These are phyloP conservation scores for Cettia cetti DNA, from an alignment of 2,113 vertebrate genomes.

Conservation along the genomic window DNA sequence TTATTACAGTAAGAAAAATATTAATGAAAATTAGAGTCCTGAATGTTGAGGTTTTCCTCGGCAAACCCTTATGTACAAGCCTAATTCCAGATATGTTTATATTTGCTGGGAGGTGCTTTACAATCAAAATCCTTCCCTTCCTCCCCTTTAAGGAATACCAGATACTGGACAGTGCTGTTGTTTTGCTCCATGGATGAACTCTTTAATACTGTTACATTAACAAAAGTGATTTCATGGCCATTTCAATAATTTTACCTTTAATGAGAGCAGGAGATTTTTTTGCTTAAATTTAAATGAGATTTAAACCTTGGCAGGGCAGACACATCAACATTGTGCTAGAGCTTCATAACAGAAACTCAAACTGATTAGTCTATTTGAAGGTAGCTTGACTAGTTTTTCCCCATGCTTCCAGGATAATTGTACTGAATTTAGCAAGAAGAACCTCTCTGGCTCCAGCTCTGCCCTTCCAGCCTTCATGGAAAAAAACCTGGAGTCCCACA, in stretches of 20 bases:
- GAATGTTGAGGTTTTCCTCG: neutral
- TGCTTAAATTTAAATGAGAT: conserved; percentile 10
- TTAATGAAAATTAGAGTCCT: neutral
- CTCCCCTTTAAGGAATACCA: neutral
- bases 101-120: neutral
- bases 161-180: neutral
- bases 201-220: neutral
- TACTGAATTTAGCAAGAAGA: neutral
- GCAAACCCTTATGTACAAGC: rapidly evolving
- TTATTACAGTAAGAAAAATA: neutral
- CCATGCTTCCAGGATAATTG: neutral
- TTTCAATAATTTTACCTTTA: conserved; percentile 27
- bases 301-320: conserved; percentile 19
- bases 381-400: neutral
- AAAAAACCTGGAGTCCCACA: neutral
- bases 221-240: neutral
- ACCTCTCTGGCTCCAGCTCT: neutral
- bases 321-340: conserved; percentile 14
- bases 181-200: neutral
- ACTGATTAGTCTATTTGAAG: neutral
- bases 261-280: neutral
- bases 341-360: neutral
- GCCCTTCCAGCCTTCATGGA: neutral
- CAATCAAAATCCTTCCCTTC: neutral
- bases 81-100: neutral